Conservation (phyloP, 2,797 vertebrate genomes). For the Antennarius maculatus region DNA sequence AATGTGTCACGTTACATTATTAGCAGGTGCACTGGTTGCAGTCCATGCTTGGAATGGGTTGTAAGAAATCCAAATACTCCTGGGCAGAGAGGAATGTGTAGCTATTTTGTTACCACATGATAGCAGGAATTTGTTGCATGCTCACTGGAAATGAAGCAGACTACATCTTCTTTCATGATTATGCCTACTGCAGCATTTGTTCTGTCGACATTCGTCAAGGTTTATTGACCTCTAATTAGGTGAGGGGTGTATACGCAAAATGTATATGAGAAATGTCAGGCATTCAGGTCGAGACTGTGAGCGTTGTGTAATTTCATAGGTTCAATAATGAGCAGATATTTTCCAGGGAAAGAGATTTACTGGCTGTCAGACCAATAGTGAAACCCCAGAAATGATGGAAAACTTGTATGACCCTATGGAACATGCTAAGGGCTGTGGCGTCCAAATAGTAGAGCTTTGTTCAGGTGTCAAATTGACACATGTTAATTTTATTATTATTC, state of each 20-base stretch:
- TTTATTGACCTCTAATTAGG: constrained; percentile 29
- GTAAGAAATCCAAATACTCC: constrained; percentile 23
- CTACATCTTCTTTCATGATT: constrained; percentile 19
- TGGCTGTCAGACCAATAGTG: constrained; percentile 31
- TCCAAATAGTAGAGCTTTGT: constrained; percentile 31
- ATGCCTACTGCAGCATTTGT: constrained; percentile 2
- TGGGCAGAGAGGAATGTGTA: constrained; percentile 30
- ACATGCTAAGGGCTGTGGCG: constrained; percentile 6
- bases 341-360: constrained; percentile 52
- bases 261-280: constrained; percentile 4
- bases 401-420: neutral
- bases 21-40: constrained; percentile 33
- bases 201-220: constrained; percentile 24
- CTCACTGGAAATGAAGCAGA: constrained; percentile 21
- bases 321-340: constrained; percentile 14
- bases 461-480: constrained; percentile 11
- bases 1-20: constrained; percentile 20
- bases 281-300: constrained; percentile 16
- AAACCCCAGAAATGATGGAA: constrained; percentile 40
- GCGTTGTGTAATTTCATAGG: constrained; percentile 38
- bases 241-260: constrained; percentile 12
- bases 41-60: constrained; percentile 22
- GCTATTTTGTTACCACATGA: constrained; percentile 48
- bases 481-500: constrained; percentile 25
- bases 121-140: constrained; percentile 51